Conservation (phyloP, 1,140 invertebrate genomes). For the Dysdera silvatica region DNA sequence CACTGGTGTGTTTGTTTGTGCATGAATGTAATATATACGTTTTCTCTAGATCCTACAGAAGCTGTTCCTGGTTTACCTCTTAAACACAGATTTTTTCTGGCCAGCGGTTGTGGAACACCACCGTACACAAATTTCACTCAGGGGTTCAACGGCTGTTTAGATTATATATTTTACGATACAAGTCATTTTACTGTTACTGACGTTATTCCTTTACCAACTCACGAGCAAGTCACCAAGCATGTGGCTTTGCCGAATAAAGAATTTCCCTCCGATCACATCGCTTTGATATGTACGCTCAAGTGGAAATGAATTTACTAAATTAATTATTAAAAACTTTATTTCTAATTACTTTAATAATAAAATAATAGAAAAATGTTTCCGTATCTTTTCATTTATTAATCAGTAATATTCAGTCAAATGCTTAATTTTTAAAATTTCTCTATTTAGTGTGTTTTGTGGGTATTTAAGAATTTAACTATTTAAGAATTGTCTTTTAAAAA, state of each 20-base stretch:
- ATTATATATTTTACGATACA: conserved; percentile 66
- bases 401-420: too few species aligned
- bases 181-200: conserved; percentile 10
- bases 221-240: conserved; percentile 60
- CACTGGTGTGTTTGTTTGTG: too few species aligned
- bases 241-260: conserved; percentile 72
- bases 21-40: too few species aligned
- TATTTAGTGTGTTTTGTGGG: too few species aligned
- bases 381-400: too few species aligned
- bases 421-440: too few species aligned
- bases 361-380: too few species aligned
- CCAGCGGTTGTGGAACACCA: conserved; percentile 46
- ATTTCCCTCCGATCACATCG: conserved; percentile 87
- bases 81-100: conserved; percentile 54
- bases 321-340: too few species aligned
- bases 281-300: conserved; percentile 70
- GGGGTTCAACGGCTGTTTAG: conserved; percentile 75
- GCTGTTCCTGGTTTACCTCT: conserved; percentile 58
- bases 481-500: too few species aligned
- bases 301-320: conserved; percentile 50
- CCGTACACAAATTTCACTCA: conserved; percentile 77
- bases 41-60: conserved; percentile 55
- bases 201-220: conserved; percentile 65
- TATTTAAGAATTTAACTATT: too few species aligned
- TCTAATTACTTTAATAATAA: too few species aligned